Evolutionary conservation across 2,888 invertebrate genomes (phyloP), one percentile per base, ranked within the genome.

Genomic region (Dascillus cervinus): DNA sequence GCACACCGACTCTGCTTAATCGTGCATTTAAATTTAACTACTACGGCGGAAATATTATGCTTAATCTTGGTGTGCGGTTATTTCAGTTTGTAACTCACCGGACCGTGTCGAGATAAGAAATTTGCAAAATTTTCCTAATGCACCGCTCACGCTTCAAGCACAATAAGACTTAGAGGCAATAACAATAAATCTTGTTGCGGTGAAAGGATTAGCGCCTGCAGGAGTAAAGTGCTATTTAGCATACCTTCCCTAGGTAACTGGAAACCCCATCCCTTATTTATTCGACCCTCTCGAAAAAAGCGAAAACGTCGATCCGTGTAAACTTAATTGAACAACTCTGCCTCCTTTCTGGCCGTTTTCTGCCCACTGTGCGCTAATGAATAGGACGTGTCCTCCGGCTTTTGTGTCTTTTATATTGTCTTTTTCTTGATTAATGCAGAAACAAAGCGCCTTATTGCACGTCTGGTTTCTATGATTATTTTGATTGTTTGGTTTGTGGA

Each of bases 41-140:
- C 41, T 34, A 27, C 22, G 42, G 39, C 46, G 46, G 49, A 49
- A 53, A 49, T 47, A 43, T 45, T 44, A 43, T 34, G 36, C 43
- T 43, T 50, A 51, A 51, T 50, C 51, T 47, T 40, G 40, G 47
- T 48, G 44, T 41, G 49, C 39, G 49, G 45, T 45, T 45, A 49
- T 48, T 53, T 50, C 44, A 48, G 47, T 44, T 46, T 49, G 47
- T 45, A 44, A 49, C 40, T 43, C 49, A 49, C 44, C 42, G 49
- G 50, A 50, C 51, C 44, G 49, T 50, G 47, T 39, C 35, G 22
- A 48, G 49, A 50, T 50, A 51, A 51, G 47, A 34, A 30, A 37
- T 35, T 30, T 34, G 29, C 22, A 11, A 8, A 11, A 3, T 3
- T 22, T 8, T 10, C 3, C 17, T 4, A 4, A 4, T 17, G 17